Evolutionary conservation across 1,140 invertebrate species (phyloP).

Genomic region (Laupala kohalensis): DNA sequence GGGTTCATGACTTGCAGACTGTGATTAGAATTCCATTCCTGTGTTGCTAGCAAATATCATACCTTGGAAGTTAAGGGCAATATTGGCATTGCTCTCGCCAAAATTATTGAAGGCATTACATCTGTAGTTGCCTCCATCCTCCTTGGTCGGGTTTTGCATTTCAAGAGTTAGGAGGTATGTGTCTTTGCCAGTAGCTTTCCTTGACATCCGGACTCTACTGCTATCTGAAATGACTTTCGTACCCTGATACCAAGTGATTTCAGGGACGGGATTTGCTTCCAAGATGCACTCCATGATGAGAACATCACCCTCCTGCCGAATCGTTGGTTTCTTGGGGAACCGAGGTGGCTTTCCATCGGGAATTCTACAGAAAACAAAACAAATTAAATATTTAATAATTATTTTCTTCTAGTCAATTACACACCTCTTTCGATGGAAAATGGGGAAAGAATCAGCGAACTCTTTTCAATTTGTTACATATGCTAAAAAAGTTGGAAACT

Average conservation of each 20-base stretch:
- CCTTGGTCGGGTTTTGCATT: conserved; percentile 83
- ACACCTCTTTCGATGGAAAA: too few relatives aligned
- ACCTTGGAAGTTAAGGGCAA: conserved; percentile 98
- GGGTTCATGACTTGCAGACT: background rate
- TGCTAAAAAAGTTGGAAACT: too few relatives aligned
- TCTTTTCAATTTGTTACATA: too few relatives aligned
- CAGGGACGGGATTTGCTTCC: conserved; percentile 87
- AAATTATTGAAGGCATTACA: conserved; percentile 97
- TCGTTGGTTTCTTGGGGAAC: conserved; percentile 94
- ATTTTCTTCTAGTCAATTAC: too few relatives aligned
- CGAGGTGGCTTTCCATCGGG: conserved; percentile 87
- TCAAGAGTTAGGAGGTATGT: conserved; percentile 80
- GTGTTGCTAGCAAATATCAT: conserved; percentile 29
- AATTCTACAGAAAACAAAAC: conserved; percentile 51
- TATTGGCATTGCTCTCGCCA: conserved; percentile 99
- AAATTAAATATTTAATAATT: background rate
- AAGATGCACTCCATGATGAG: conserved; percentile 92
- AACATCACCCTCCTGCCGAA: conserved; percentile 84
- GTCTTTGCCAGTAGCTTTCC: conserved; percentile 75
- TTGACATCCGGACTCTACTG: conserved; percentile 70
- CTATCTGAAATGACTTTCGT: conserved; percentile 67
- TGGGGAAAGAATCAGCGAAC: too few relatives aligned
- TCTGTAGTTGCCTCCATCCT: conserved; percentile 94
- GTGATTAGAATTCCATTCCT: background rate
- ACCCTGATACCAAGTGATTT: conserved; percentile 91